Percentiles rank a stretch among this genome's conserved stretches.
phyloP scores from a whole-genome alignment of 2,113 vertebrate genomes.

The Solenodon paradoxus region DNA sequence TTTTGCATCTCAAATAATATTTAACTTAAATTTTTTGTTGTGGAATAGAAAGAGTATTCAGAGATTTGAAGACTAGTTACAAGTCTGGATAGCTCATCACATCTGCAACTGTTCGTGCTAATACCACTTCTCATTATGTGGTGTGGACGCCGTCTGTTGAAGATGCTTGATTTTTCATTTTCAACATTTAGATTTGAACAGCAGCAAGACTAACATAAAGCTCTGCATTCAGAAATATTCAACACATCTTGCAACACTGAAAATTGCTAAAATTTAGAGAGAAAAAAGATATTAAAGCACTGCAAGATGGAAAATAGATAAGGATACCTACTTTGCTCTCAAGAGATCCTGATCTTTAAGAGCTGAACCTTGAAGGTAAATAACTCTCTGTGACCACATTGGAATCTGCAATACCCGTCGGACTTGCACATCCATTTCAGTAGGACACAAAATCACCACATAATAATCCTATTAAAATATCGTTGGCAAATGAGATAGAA shows the following conservation, averaged over 20 bases:
- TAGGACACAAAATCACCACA: conserved; percentile 89
- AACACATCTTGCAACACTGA: not conserved
- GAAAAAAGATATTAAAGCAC: not conserved
- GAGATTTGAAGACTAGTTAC: not conserved
- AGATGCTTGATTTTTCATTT: not conserved
- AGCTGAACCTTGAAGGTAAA: conserved; percentile 89
- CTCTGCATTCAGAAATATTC: not conserved
- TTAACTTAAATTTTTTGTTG: not conserved
- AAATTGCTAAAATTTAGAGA: not conserved
- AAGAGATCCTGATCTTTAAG: conserved; percentile 90
- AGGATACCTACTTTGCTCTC: conserved; percentile 88
- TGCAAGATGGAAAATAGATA: not conserved
- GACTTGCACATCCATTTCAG: conserved; percentile 89
- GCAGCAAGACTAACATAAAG: not conserved
- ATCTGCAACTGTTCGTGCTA: not conserved
- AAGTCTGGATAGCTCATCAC: not conserved
- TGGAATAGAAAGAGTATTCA: not conserved
- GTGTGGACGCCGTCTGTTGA: fast-evolving
- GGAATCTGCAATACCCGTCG: conserved; percentile 89
- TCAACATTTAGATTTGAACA: not conserved
- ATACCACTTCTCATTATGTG: not conserved
- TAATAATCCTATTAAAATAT: conserved; percentile 86
- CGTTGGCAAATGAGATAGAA: not conserved
- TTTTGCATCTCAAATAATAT: not conserved
- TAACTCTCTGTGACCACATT: conserved; percentile 91